Base-by-base conservation (phyloP, 2,888 invertebrate species). In the Amphipyra berbera region DNA sequence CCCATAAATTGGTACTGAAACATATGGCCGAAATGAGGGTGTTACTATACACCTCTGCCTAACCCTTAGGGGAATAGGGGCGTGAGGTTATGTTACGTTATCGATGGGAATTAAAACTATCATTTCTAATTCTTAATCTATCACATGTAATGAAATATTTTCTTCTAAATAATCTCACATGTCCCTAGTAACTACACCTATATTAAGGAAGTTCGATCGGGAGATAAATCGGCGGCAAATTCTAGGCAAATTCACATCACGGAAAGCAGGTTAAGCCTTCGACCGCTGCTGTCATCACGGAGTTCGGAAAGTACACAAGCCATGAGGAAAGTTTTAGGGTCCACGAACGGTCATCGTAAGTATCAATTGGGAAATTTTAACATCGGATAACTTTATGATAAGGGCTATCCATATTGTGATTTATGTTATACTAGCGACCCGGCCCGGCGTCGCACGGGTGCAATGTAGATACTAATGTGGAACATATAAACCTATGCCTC, bases 201-300 rank as follows among this genome's bases (percentile, higher is more conserved):
- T 9, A 41, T 52, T 41, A 52, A 12, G n/a, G 8, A 8, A 35
- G 35, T 47, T n/a, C 6, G 12, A 37, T 30, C 10, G 0, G 7
- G 15, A 54, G 15, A 49, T 13, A 57, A 47, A 61, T 46, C 12
- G 9, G 7, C 15, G 13, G 37, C n/a, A 59, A 52, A 48, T 12
- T 73, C 46, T 46, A 15, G 50, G 40, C 14, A 21, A 49, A 37
- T 54, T 46, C 59, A 49, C 9, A 14, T 49, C 40, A 59, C 44
- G 54, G n/a, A 54, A 75, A 54, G 21, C 59, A 76, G 77, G 73
- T 62, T 73, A 76, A 73, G 49, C 77, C 57, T 46, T 30, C 12
- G 41, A 50, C 56, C 40, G 38, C n/a, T 10, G 44, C 40, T 37
- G 68, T 57, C 58, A 73, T 61, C 73, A 77, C 73, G 78, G 37